phyloP scores from a whole-genome alignment of 2,797 vertebrate genomes.

The Hylomyscus alleni region DNA sequence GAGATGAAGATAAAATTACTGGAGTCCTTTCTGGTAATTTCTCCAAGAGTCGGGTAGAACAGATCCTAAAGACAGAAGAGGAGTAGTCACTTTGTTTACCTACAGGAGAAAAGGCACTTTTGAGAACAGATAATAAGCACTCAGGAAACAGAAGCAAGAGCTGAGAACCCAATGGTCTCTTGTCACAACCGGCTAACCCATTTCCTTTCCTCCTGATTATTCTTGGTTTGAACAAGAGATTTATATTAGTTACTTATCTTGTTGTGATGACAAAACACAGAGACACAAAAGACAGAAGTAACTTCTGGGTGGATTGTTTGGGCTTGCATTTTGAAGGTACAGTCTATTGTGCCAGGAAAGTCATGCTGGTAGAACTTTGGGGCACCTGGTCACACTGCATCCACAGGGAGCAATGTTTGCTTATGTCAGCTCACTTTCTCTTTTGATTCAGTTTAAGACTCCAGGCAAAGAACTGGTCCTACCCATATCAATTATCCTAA shows the following conservation, averaged over 20 bases:
- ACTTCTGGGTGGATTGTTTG: not conserved
- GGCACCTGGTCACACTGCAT: not conserved
- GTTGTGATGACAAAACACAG: not conserved
- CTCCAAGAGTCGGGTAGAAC: not conserved
- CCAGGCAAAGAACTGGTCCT: not conserved
- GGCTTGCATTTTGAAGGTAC: not conserved
- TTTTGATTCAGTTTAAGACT: not conserved
- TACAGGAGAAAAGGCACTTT: conserved; percentile 25
- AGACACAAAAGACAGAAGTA: not conserved
- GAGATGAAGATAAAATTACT: conserved; percentile 11
- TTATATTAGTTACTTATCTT: not conserved
- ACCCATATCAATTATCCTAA: not conserved
- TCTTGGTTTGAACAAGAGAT: not conserved
- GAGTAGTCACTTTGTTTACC: not conserved
- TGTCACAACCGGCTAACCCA: not conserved
- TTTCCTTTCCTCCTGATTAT: not conserved
- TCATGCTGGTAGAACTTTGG: not conserved
- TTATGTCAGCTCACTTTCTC: not conserved
- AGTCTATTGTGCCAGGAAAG: not conserved
- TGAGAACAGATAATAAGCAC: not conserved
- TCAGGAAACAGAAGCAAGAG: not conserved
- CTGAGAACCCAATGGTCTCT: not conserved
- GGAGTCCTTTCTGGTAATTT: not conserved
- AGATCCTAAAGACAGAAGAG: not conserved
- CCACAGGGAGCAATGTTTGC: not conserved